Evolutionary conservation across 2,113 vertebrate species (phyloP).

Genomic region (Chaenocephalus aceratus): DNA sequence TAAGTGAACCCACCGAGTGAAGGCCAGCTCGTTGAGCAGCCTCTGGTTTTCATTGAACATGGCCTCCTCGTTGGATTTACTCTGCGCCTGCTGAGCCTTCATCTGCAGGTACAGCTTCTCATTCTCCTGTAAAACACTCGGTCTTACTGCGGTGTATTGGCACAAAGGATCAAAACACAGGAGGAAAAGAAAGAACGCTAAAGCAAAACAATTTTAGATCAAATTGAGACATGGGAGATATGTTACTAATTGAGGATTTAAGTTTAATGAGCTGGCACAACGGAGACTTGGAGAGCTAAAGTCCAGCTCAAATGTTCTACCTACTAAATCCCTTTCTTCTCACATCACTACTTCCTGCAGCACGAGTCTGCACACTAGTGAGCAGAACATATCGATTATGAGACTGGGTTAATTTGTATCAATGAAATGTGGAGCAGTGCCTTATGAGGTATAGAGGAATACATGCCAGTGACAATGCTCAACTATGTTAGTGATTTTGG

Average conservation of each 20-base stretch:
- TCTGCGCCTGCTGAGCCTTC: conserved; percentile 89
- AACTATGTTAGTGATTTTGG: too few species aligned
- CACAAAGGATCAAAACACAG: not conserved
- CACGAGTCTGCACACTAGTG: too few species aligned
- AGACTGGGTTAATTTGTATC: too few species aligned
- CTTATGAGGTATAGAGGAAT: too few species aligned
- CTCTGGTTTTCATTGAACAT: conserved; percentile 94
- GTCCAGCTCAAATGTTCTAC: too few species aligned
- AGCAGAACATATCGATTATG: too few species aligned
- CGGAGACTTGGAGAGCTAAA: too few species aligned
- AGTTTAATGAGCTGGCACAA: not conserved
- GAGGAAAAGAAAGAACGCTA: not conserved
- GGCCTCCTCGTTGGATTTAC: conserved; percentile 89
- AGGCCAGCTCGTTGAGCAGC: conserved; percentile 86
- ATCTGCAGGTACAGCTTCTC: conserved; percentile 91
- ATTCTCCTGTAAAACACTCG: conserved; percentile 87
- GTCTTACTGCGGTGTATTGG: not conserved
- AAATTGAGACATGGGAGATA: not conserved
- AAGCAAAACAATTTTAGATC: too few species aligned
- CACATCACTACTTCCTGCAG: too few species aligned
- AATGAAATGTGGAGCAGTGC: too few species aligned
- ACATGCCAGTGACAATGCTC: too few species aligned
- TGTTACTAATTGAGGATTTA: not conserved
- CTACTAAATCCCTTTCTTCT: too few species aligned
- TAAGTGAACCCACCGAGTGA: conserved; percentile 83